Evolutionary conservation across 2,113 vertebrate genomes (phyloP).

Genomic region (Boleophthalmus pectinirostris): DNA sequence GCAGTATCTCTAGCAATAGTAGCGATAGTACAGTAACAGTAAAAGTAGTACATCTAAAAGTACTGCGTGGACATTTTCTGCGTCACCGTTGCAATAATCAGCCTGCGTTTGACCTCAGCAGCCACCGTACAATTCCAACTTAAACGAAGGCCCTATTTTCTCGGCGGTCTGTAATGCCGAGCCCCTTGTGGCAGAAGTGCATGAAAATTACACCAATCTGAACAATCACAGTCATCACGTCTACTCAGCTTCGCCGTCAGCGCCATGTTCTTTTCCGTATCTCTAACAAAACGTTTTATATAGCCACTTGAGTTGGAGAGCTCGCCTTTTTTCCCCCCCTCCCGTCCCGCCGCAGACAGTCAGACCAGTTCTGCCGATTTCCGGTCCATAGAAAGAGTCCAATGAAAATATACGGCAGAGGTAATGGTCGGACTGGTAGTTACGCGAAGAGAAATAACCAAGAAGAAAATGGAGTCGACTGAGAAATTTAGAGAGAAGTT

Average conservation of each 20-base stretch:
- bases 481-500: not conserved
- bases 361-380: conserved; percentile 12
- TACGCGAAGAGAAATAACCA: not conserved
- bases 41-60: too few relatives aligned
- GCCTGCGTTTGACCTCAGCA: conserved; percentile 22
- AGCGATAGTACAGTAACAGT: too few relatives aligned
- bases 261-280: not conserved
- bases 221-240: conserved; percentile 57
- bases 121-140: not conserved
- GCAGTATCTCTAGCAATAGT: too few relatives aligned
- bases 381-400: conserved; percentile 22
- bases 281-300: conserved; percentile 41
- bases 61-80: not conserved
- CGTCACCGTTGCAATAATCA: not conserved
- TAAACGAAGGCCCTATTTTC: conserved; percentile 14
- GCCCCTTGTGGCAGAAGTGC: conserved; percentile 31
- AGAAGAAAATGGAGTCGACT: not conserved
- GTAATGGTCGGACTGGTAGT: conserved; percentile 20
- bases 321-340: not conserved
- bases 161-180: not conserved
- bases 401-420: conserved; percentile 12
- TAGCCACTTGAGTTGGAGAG: conserved; percentile 51
- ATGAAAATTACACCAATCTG: conserved; percentile 60
- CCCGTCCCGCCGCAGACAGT: not conserved
- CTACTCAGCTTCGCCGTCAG: conserved; percentile 18